A percentile compares a stretch with the other conserved stretches of the same genome.
These are phyloP conservation scores for Ectemnius continuus DNA, from an alignment of 2,888 invertebrate species.

Conservation along the genomic window DNA sequence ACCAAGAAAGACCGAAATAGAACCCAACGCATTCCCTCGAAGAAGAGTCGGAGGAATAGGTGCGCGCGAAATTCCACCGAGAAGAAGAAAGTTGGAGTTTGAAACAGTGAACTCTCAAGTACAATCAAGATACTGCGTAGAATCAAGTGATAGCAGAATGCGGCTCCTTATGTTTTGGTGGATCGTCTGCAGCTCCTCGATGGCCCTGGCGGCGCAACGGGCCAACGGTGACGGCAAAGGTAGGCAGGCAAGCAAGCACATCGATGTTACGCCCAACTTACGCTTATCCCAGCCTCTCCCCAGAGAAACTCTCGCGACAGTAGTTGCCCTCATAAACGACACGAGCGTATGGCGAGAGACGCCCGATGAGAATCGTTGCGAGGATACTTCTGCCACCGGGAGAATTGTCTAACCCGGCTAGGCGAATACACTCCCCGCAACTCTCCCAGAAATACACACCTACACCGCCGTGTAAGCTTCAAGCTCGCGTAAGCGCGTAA, in stretches of 20 bases:
- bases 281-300: neutral
- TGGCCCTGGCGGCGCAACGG: slow-evolving; percentile 71
- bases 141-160: slow-evolving; percentile 57
- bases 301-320: too few relatives aligned
- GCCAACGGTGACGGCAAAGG: slow-evolving; percentile 74
- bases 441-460: too few relatives aligned
- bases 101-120: neutral
- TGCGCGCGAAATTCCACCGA: neutral
- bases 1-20: too few relatives aligned
- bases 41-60: neutral
- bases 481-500: slow-evolving; percentile 20
- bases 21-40: too few relatives aligned
- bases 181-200: slow-evolving; percentile 69
- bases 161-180: slow-evolving; percentile 71
- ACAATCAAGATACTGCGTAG: slow-evolving; percentile 23
- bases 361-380: slow-evolving; percentile 35
- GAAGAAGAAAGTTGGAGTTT: neutral
- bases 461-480: too few relatives aligned
- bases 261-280: slow-evolving; percentile 17
- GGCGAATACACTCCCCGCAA: neutral
- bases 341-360: neutral
- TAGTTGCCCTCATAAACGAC: too few relatives aligned
- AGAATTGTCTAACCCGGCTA: slow-evolving; percentile 10
- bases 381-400: neutral
- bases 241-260: slow-evolving; percentile 57